Percentiles rank a stretch among this genome's conserved stretches.
Conservation (phyloP, 2,888 invertebrate species). For the Pherbina coryleti region DNA sequence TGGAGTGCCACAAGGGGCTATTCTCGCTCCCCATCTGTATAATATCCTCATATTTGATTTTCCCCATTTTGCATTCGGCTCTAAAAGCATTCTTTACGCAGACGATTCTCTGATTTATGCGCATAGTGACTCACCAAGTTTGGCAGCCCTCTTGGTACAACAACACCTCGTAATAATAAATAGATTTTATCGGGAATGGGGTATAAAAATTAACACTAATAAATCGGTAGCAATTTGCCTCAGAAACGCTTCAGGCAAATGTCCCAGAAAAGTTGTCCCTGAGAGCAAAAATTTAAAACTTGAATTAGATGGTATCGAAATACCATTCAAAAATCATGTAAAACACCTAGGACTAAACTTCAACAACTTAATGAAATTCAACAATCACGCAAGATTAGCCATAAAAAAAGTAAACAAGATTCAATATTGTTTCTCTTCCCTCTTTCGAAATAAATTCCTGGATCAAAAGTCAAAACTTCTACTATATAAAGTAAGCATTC, state of each 20-base stretch:
- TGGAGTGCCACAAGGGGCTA: constrained; percentile 39
- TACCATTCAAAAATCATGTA: neutral
- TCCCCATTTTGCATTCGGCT: constrained; percentile 22
- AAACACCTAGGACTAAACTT: constrained; percentile 35
- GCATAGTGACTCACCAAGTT: neutral
- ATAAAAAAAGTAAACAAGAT: constrained; percentile 32
- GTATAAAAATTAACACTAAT: constrained; percentile 25
- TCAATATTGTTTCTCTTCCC: neutral
- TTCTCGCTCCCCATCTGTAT: constrained; percentile 38
- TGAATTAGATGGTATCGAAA: neutral
- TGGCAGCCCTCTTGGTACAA: neutral
- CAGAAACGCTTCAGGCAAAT: constrained; percentile 38
- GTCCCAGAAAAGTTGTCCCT: neutral
- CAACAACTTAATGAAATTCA: constrained; percentile 16
- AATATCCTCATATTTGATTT: constrained; percentile 43
- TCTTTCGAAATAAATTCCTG: neutral
- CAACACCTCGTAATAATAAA: constrained; percentile 6
- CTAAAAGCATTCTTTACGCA: constrained; percentile 38
- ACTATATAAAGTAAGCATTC: neutral
- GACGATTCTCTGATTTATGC: constrained; percentile 37
- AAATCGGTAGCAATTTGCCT: constrained; percentile 36
- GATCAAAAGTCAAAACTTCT: neutral
- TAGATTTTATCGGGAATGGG: constrained; percentile 36
- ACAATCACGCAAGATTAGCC: neutral
- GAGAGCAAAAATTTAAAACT: constrained; percentile 32